Percentiles rank a stretch among this genome's conserved stretches.
phyloP scores from a whole-genome alignment of 2,888 invertebrate genomes.

The Drosophila peninsularis region DNA sequence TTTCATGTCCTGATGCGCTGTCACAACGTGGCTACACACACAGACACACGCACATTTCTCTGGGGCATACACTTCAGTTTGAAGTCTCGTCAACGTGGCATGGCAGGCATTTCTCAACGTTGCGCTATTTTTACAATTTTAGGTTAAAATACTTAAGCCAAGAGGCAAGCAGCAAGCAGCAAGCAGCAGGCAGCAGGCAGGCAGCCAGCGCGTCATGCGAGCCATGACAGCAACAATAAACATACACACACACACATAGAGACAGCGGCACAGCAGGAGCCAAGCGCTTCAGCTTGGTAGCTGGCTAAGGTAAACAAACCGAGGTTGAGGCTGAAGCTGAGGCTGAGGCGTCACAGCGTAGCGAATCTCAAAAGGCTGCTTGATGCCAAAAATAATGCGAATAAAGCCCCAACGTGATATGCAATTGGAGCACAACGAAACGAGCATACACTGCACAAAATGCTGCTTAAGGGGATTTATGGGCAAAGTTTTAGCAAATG shows the following conservation, averaged over 20 bases:
- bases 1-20: conserved; percentile 4
- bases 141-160: conserved; percentile 73
- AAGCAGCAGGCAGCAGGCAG: conserved; percentile 55
- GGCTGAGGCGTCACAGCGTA: conserved; percentile 55
- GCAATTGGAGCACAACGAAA: conserved; percentile 39
- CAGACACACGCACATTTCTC: conserved; percentile 32
- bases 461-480: too few relatives aligned
- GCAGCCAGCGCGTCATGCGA: conserved; percentile 28
- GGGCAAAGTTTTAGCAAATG: neutral
- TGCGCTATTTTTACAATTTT: conserved; percentile 76
- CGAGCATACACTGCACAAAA: conserved; percentile 20
- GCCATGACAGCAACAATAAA: conserved; percentile 38
- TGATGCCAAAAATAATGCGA: conserved; percentile 72
- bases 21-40: conserved; percentile 2
- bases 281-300: conserved; percentile 3
- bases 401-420: conserved; percentile 36
- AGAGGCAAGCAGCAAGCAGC: conserved; percentile 64
- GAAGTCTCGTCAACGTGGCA: conserved; percentile 29
- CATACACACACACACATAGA: conserved; percentile 19
- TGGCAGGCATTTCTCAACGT: conserved; percentile 49
- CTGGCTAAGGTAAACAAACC: conserved; percentile 28
- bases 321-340: conserved; percentile 31
- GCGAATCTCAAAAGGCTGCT: conserved; percentile 69
- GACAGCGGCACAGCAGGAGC: conserved; percentile 12
- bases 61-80: conserved; percentile 62